Evolutionary conservation across 2,888 invertebrate species (phyloP), one percentile per base, ranked within the genome.

Genomic region (Cephalotes varians): DNA sequence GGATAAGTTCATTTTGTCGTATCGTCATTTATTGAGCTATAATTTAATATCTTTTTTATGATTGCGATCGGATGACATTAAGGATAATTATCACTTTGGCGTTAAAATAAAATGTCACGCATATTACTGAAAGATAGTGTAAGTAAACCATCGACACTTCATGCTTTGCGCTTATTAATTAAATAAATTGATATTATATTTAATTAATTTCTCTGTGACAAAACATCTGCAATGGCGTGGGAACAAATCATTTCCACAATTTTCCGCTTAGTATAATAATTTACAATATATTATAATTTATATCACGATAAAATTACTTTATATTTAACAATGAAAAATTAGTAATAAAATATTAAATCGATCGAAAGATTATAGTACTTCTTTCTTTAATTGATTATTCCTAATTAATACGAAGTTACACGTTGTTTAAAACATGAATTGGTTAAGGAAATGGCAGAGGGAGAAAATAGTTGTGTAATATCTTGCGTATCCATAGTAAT

Each of bases 91-190:
- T 71, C 31, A 15, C 9, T 18, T 1, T 25, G 7, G 1, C 9
- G 15, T n/a, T 15, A 34, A 69, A 77, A 56, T 3, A 49, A 54
- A 44, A 44, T 71, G 21, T 18, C 6, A 37, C n/a, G 47, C 54
- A 34, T 47, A 31, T 25, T 60, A 58, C 83, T 81, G 34, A 64
- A 83, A 88, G 86, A 85, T 76, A 84, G 85, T 85, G 84, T 83
- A 81, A 71, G 6, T 34, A 34, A 65, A 84, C 76, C 62, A 81
- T 65, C 47, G 47, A 82, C 74, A 65, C 28, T 44, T 44, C 28
- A 40, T 85, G 84, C 79, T 82, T 77, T 10, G 67, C 67, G 79
- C 71, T 88, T 88, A 87, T 90, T 87, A 90, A 91, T 91, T 86
- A 88, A 79, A 79, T 64, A 84, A 69, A 83, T 86, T 85, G 56